Evolutionary conservation across 2,888 invertebrate species (phyloP), one percentile per base, ranked within the genome.

Genomic region (Ichneumoninae sp.): DNA sequence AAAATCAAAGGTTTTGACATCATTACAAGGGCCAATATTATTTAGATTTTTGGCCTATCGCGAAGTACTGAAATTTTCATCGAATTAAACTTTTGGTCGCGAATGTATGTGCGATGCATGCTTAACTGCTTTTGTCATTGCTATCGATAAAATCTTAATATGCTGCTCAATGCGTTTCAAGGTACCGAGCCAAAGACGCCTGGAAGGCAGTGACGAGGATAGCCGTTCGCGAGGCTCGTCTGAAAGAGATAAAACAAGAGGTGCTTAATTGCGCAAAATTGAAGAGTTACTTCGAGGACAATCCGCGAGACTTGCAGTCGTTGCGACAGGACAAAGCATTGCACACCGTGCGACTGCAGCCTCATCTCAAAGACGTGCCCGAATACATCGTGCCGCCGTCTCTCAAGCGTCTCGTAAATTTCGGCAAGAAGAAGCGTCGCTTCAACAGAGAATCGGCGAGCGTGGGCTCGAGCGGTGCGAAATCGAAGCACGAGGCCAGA

Each of bases 171-270:
- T 47, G 44, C 16, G 2, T 16, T 47, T 47, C 4, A 16, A 93
- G 93, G 50, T 99, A 99, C 94, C 95, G 99, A 88, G 97, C 99
- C 0, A 96, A 97, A 91, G 99, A 99, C 95, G 99, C 98, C 3
- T 97, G 99, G 97, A 96, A 97, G 90, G 97, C 98, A 0, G 98
- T 99, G 8, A 99, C 99, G 0, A 96, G 97, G 90, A 97, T 98
- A 83, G 98, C 99, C 0, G 97, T 99, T 1, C 95, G 98, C 68
- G 99, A 99, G 94, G 99, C 99, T 0, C 95, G 99, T 30, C 95
- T 99, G 70, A 98, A 98, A 92, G 99, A 99, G 95, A 99, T 99
- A 89, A 98, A 98, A 93, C 96, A 96, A 82, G 99, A 99, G 94
- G 96, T 99, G 81, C 95, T 99, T 85, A 98, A 98, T 93, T 98